Base-by-base conservation (phyloP, 2,113 vertebrate genomes). In the Pseudorhombus dupliciocellatus region DNA sequence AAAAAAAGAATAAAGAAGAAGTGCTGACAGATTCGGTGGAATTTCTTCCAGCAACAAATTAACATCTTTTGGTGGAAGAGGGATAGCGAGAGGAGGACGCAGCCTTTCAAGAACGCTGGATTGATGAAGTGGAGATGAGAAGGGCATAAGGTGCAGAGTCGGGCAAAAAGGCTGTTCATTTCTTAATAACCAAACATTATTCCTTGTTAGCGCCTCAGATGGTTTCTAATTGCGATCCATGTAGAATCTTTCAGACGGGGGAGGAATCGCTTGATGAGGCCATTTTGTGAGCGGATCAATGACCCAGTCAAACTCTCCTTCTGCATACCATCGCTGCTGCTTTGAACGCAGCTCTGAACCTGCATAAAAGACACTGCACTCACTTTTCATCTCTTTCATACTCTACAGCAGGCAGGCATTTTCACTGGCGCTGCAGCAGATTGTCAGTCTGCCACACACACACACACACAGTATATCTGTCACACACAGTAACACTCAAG, bases 241-340 rank as follows among this genome's bases (percentile, higher is more conserved):
- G 91, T 90, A 77, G 74, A 77, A 83, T 90, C 89, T 90, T 87
- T 92, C 80, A 89, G 88, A 84, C 71, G 71, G 87, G 91, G 91
- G 91, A 87, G 90, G 92, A 91, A 84, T 91, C 51, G 73, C 90
- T 90, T 91, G 91, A 93, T 93, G 91, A 87, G 90, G 85, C 86
- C 87, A 89, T 92, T 94, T 92, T 91, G 87, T 90, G 77, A 65
- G 84, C 84, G 90, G 89, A 93, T 94, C 92, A 92, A 93, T 93
- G 91, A 90, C 88, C 91, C 84, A 85, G 90, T 90, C 89, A 86
- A 87, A 77, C 83, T 85, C 80, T 86, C 70, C 75, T 84, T 79
- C 88, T 87, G 87, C 87, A 77, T 84, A 81, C 85, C 65, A 54
- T 40, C 74, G 86, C 85, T 72, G 85, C 75, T 56, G 79, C 91